Conservation (phyloP, 1,140 invertebrate genomes). For the Drosophila obscura region DNA sequence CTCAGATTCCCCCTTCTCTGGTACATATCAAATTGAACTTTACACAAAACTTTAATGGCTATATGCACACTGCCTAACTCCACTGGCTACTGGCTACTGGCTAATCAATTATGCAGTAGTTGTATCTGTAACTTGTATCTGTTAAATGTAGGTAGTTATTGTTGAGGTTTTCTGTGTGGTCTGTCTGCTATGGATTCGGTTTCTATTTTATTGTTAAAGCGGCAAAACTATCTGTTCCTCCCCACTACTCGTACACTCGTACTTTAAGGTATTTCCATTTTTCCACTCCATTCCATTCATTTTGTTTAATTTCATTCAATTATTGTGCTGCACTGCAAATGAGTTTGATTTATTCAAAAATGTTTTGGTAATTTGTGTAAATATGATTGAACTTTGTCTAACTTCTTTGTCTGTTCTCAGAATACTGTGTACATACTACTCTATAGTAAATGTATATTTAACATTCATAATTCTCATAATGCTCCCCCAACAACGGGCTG, state of each 20-base stretch:
- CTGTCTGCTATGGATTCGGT: constrained; percentile 27
- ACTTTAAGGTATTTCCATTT: constrained; percentile 2
- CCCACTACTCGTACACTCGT: not conserved
- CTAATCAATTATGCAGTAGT: constrained; percentile 8
- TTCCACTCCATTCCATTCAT: not conserved
- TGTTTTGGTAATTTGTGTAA: constrained; percentile 45
- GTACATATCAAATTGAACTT: constrained; percentile 1
- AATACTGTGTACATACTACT: constrained; percentile 24
- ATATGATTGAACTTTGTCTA: constrained; percentile 54
- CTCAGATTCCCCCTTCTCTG: constrained; percentile 19
- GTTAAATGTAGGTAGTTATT: constrained; percentile 1
- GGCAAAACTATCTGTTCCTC: constrained; percentile 12
- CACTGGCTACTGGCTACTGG: not conserved
- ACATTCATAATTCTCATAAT: constrained; percentile 29
- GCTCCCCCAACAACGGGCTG: not conserved
- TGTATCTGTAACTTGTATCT: not conserved
- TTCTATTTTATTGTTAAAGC: constrained; percentile 16
- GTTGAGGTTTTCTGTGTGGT: constrained; percentile 4
- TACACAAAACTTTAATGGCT: constrained; percentile 39
- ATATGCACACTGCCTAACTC: not conserved
- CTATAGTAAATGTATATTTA: constrained; percentile 24
- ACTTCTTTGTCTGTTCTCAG: constrained; percentile 21
- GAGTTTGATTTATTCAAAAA: constrained; percentile 72
- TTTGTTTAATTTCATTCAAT: constrained; percentile 53
- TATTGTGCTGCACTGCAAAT: constrained; percentile 82